Base-by-base conservation (phyloP, 2,888 invertebrate genomes). In the Helleia helle region DNA sequence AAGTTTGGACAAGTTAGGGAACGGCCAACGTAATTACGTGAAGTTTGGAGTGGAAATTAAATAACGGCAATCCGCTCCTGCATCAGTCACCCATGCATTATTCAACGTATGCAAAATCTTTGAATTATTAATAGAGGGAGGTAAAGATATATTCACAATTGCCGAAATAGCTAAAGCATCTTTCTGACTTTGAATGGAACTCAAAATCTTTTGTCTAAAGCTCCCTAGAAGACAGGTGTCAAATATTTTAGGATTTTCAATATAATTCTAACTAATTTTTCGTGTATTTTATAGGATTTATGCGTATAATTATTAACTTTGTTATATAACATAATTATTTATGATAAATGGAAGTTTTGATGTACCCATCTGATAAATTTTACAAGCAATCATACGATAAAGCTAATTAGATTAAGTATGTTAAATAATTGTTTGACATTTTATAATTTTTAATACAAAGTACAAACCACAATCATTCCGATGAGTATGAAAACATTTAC, bases 41-140 rank as follows among this genome's bases (percentile, higher is more conserved):
- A 37, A 58, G 55, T 46, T 58, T 55, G 51, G 56, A 62, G 61
- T 64, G 56, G 54, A 69, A 71, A 75, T 74, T 70, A 72, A 72
- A 76, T 72, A 73, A 70, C 52, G 63, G 69, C 69, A 73, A 72
- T 73, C 67, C 62, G 61, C n/a, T n/a, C 62, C 65, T 69, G 69
- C 72, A 66, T 64, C 66, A 63, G 56, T 65, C 50, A 48, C 43
- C 57, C 60, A 50, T 79, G 68, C 69, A 77, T 76, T 65, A 77
- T 77, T 77, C 75, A 79, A 56, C 61, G 63, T 70, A 75, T 75
- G 74, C 74, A 69, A 76, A 76, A 69, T 66, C 55, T 59, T 53
- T 47, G 56, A 65, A 72, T 74, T n/a, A n/a, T n/a, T 72, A 72
- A 75, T 76, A 72, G n/a, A 74, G 69, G 67, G 67, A 64, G 59